Evolutionary conservation across 2,888 invertebrate species (phyloP).

Genomic region (Sarcophaga variegata): DNA sequence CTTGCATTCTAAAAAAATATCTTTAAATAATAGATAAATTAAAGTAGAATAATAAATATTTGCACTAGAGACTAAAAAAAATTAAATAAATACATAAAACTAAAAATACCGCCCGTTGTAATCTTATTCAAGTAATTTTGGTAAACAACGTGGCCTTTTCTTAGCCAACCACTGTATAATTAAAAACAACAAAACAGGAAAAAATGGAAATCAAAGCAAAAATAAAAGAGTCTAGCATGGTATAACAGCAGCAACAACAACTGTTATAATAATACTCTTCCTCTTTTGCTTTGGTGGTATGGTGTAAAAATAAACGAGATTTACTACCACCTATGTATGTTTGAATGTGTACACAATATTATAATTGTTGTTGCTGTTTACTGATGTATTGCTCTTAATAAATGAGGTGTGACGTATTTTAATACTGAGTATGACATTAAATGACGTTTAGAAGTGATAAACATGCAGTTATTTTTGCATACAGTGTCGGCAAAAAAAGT

Average conservation of each 20-base stretch:
- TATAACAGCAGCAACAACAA: too few species aligned
- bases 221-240: too few species aligned
- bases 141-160: not conserved
- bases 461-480: conserved; percentile 10
- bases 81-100: not conserved
- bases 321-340: too few species aligned
- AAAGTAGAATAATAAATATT: not conserved
- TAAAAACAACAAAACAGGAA: not conserved
- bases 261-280: too few species aligned
- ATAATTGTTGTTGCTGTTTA: not conserved
- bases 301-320: too few species aligned
- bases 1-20: not conserved
- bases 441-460: conserved; percentile 60
- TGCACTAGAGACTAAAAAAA: conserved; percentile 14
- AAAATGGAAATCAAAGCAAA: not conserved
- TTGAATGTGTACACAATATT: not conserved
- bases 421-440: conserved; percentile 38
- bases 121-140: not conserved
- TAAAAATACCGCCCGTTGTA: too few species aligned
- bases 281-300: too few species aligned
- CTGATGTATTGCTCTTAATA: conserved; percentile 8
- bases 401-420: conserved; percentile 44
- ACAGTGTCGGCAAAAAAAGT: too few species aligned
- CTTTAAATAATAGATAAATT: not conserved
- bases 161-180: too few species aligned